Conservation (phyloP, 2,113 vertebrate species). For the Zapornia atra region DNA sequence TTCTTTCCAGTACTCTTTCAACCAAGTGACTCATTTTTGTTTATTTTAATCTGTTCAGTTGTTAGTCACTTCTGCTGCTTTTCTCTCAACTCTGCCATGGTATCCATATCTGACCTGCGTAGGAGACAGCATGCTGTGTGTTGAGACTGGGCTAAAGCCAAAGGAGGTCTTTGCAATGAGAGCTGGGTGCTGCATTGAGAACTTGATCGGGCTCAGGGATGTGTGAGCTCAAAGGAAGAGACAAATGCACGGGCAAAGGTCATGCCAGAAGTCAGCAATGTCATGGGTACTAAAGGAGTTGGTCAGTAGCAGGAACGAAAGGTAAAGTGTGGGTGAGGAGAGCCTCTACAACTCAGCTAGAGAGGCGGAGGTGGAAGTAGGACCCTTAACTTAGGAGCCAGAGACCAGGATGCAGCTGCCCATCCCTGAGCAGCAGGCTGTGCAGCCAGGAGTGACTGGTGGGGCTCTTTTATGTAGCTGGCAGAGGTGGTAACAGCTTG, state of each 20-base stretch:
- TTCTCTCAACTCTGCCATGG: not conserved
- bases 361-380: not conserved
- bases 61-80: not conserved
- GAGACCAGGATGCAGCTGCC: not conserved
- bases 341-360: not conserved
- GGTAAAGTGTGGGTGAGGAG: not conserved
- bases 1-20: not conserved
- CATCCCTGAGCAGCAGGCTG: not conserved
- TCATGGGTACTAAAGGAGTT: not conserved
- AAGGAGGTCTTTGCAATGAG: not conserved
- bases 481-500: not conserved
- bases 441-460: rapidly evolving
- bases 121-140: not conserved
- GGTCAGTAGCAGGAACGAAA: not conserved
- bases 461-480: not conserved
- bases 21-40: not conserved
- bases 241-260: not conserved
- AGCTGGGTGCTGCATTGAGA: not conserved
- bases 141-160: not conserved
- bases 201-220: not conserved
- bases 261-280: not conserved
- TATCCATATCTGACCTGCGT: not conserved
- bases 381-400: not conserved
- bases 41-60: not conserved
- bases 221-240: not conserved